These are phyloP conservation scores for Lypha dubia DNA, from an alignment of 2,888 invertebrate genomes.

Conservation along the genomic window DNA sequence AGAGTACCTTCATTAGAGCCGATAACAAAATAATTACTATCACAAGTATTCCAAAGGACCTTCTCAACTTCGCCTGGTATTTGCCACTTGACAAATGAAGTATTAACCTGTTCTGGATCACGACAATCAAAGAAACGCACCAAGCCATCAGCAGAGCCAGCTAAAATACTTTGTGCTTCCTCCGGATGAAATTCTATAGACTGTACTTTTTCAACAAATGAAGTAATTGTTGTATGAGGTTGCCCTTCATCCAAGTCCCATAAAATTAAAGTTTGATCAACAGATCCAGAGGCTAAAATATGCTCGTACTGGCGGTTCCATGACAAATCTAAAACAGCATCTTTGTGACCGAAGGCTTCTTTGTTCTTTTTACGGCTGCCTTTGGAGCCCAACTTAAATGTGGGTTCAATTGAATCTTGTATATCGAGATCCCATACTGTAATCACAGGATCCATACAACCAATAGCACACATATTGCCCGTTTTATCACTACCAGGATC, in stretches of 20 bases:
- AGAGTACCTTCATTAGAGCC: constrained; percentile 87
- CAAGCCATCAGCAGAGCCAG: constrained; percentile 92
- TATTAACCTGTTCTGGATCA: constrained; percentile 86
- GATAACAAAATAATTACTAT: constrained; percentile 89
- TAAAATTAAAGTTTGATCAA: constrained; percentile 92
- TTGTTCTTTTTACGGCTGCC: constrained; percentile 89
- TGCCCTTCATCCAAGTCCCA: constrained; percentile 95
- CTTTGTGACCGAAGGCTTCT: constrained; percentile 90
- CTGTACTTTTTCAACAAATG: constrained; percentile 93
- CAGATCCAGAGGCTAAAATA: constrained; percentile 96
- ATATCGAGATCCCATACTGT: constrained; percentile 99
- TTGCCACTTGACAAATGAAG: constrained; percentile 86
- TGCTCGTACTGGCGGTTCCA: constrained; percentile 94
- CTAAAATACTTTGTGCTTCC: constrained; percentile 91
- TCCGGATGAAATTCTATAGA: constrained; percentile 92
- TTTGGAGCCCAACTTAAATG: constrained; percentile 90
- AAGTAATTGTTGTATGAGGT: constrained; percentile 89
- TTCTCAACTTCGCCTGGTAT: constrained; percentile 91
- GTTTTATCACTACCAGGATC: constrained; percentile 89
- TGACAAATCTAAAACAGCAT: constrained; percentile 94
- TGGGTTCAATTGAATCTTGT: constrained; percentile 94
- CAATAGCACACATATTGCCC: constrained; percentile 95
- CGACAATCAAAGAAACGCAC: constrained; percentile 93
- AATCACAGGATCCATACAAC: constrained; percentile 95
- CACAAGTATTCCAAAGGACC: constrained; percentile 91